Percentiles rank a stretch among this genome's conserved stretches.
Conservation (phyloP, 2,888 invertebrate genomes). For the Lomographa bimaculata region DNA sequence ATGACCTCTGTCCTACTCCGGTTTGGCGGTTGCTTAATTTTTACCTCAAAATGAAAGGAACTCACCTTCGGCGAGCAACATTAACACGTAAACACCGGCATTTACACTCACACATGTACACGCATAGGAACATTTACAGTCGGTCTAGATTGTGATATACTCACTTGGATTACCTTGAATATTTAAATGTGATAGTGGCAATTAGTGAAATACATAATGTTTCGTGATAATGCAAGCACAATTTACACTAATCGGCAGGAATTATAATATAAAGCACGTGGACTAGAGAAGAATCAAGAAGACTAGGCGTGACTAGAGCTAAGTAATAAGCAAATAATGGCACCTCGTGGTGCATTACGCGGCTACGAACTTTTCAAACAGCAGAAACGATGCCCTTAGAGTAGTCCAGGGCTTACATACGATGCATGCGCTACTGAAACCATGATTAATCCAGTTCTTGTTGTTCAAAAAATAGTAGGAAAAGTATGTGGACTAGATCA, state of each 20-base stretch:
- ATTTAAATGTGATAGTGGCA: neutral
- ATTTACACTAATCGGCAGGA: no score
- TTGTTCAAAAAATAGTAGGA: no score
- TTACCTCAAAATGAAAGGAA: conserved; percentile 28
- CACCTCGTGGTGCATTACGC: no score
- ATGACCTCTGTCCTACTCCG: conserved; percentile 14
- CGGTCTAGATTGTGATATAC: conserved; percentile 12
- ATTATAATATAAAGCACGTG: no score
- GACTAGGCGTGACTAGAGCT: conserved; percentile 38
- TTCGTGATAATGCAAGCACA: no score
- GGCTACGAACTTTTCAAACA: no score
- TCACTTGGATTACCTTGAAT: conserved; percentile 7
- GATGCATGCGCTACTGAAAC: no score
- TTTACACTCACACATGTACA: conserved; percentile 11
- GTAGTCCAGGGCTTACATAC: no score
- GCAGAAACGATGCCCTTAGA: no score
- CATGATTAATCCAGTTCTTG: no score
- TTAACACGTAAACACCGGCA: conserved; percentile 19
- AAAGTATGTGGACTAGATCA: no score
- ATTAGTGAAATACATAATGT: no score
- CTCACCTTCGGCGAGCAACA: conserved; percentile 29
- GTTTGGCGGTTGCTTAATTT: conserved; percentile 14
- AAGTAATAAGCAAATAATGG: conserved; percentile 1
- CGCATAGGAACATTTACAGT: neutral
- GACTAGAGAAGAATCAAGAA: conserved; percentile 13